Base-by-base conservation (phyloP, 2,797 vertebrate species). In the Telmatherina bonti region DNA sequence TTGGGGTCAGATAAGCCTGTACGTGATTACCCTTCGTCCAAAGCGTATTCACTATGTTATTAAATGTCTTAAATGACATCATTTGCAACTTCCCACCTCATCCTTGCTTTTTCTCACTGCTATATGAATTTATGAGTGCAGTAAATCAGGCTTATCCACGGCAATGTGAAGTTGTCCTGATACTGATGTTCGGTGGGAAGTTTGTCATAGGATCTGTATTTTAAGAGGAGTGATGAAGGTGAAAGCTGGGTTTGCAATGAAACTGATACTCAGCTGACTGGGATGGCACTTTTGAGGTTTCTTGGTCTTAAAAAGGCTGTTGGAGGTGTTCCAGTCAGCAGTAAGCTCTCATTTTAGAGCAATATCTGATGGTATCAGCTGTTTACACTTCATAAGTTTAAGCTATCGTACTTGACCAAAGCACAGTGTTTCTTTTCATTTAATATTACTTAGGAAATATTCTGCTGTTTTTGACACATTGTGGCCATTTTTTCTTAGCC, bases 11-110 rank as follows among this genome's bases (percentile, higher is more conserved):
- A 58, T n/a, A 16, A 67, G 26, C 69, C 45, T 65, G 20, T 60
- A 30, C n/a, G 85, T 70, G 88, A 76, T 68, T 91, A 27, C 77
- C 45, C 85, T 90, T 88, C 78, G 74, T 81, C 74, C 87, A 89
- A 79, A 91, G 87, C 68, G 87, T 83, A 78, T 65, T 87, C 79
- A 53, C 36, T 0, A 9, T 74, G 20, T 35, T 57, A n/a, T 75
- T 62, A 30, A 70, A 60, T 18, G 65, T 27, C 63, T 55, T 60
- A 38, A 53, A 76, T 62, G 63, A 38, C 35, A 56, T 41, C 6
- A 36, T 62, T 29, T 56, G 38, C 64, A 58, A 69, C 54, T 51
- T n/a, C 77, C 52, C 70, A 56, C 68, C 27, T 78, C 41, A 58
- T 67, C 38, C 58, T 11, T 53, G 29, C 57, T 53, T 83, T 52